Percentiles rank a stretch among this genome's conserved stretches.
phyloP scores from a whole-genome alignment of 1,140 invertebrate species.

The Panagrolaimus sp. region DNA sequence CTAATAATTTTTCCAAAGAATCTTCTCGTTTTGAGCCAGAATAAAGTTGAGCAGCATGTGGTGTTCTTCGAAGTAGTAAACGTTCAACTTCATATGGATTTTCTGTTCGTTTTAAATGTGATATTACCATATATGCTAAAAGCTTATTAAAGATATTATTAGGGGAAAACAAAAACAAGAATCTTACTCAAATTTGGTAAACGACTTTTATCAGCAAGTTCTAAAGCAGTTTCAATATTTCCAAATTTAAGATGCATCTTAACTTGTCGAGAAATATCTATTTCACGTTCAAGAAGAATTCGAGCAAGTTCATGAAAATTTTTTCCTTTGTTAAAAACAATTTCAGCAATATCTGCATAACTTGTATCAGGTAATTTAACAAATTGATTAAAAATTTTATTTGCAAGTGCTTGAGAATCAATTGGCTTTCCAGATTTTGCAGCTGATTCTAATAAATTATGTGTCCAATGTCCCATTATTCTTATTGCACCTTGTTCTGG shows the following conservation, averaged over 20 bases:
- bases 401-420: conserved; percentile 10
- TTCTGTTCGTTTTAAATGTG: conserved; percentile 18
- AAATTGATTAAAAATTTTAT: conserved; percentile 22
- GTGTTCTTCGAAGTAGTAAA: conserved; percentile 22
- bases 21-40: conserved; percentile 31
- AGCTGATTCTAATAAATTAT: not conserved
- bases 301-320: conserved; percentile 15
- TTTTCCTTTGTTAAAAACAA: conserved; percentile 11
- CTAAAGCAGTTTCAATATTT: conserved; percentile 29
- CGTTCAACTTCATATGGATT: conserved; percentile 27
- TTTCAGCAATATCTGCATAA: conserved; percentile 25
- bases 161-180: not conserved
- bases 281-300: conserved; percentile 26
- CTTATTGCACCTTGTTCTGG: conserved; percentile 24
- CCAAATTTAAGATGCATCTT: conserved; percentile 27
- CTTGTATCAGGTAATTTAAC: conserved; percentile 26
- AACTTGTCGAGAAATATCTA: conserved; percentile 28
- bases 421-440: not conserved
- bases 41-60: conserved; percentile 22
- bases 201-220: conserved; percentile 28
- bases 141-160: not conserved
- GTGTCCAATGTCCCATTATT: conserved; percentile 23
- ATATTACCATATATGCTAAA: conserved; percentile 34
- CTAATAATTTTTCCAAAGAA: conserved; percentile 23
- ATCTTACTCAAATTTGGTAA: conserved; percentile 31